Evolutionary conservation across 2,113 vertebrate genomes (phyloP).

Genomic region (Mola mola): DNA sequence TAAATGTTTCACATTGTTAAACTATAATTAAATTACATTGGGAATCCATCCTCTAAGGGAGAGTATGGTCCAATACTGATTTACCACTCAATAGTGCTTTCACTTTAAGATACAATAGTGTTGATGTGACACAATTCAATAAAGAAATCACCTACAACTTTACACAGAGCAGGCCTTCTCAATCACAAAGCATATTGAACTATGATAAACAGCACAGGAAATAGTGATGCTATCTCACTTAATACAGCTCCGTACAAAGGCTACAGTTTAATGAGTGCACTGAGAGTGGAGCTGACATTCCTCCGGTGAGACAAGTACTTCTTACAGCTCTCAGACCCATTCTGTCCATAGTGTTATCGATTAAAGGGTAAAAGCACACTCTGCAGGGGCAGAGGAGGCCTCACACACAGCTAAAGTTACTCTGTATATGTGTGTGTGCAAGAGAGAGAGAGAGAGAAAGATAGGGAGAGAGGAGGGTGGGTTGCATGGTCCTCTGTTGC

Average conservation of each 20-base stretch:
- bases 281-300: slow-evolving; percentile 58
- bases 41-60: no score
- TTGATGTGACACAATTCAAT: neutral
- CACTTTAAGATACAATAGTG: no score
- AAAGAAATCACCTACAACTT: neutral
- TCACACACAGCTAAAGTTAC: slow-evolving; percentile 77
- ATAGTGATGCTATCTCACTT: slow-evolving; percentile 9
- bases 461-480: slow-evolving; percentile 4
- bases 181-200: slow-evolving; percentile 17
- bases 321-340: slow-evolving; percentile 74
- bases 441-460: neutral
- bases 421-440: slow-evolving; percentile 37
- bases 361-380: slow-evolving; percentile 78
- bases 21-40: no score
- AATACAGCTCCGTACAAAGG: slow-evolving; percentile 17
- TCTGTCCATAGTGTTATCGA: slow-evolving; percentile 79
- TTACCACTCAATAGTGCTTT: slow-evolving; percentile 6
- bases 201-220: slow-evolving; percentile 15
- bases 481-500: slow-evolving; percentile 55
- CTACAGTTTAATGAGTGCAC: slow-evolving; percentile 42
- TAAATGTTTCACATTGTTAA: no score
- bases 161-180: neutral
- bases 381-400: slow-evolving; percentile 62
- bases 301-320: slow-evolving; percentile 60
- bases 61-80: neutral